Base-by-base conservation (phyloP, 1,140 invertebrate genomes). In the Calosoma granatense region DNA sequence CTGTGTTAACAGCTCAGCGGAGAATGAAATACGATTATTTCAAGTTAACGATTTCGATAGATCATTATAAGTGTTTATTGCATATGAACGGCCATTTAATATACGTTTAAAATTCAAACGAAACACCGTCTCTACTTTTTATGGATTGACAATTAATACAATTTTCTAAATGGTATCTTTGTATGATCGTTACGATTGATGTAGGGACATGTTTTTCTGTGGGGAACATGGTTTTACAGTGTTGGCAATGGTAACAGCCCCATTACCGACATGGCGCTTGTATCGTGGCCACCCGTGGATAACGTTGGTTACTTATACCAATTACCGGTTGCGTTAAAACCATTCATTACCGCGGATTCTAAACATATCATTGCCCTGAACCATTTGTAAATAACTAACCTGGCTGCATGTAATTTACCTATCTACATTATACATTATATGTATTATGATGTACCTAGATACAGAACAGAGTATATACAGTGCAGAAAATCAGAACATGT, bases 201-300 rank as follows among this genome's bases (percentile, higher is more conserved):
- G 17, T 17, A 47, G 17, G 41, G 17, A 47, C 26, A 36, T 36
- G 26, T 36, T 36, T 47, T 47, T 47, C 6, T 47, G 15, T 17
- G 9, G 9, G 41, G 3, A 17, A 36, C 26, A 36, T n/a, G n/a
- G n/a, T 36, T 36, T 36, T 6, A 47, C 9, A 47, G 6, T 17
- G 41, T 47, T 47, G 4, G 6, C 15, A 47, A 6, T 47, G 6
- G 41, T 47, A 47, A 47, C 6, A 47, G 15, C 17, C 15, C 6
- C 41, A 47, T 47, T 47, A 47, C 41, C 17, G 41, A 17, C 17
- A 17, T 47, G 17, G 26, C n/a, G 26, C 26, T 6, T n/a, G 26
- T n/a, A n/a, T 36, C n/a, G 6, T 47, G 41, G 17, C 41, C 41
- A 47, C 41, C 41, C 41, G 41, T 17, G 41, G 41, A 47, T 47